A percentile compares a stretch with the other conserved stretches of the same genome.
Evolutionary conservation across 2,797 vertebrate genomes (phyloP).

Genomic region (Crenuchus spilurus): DNA sequence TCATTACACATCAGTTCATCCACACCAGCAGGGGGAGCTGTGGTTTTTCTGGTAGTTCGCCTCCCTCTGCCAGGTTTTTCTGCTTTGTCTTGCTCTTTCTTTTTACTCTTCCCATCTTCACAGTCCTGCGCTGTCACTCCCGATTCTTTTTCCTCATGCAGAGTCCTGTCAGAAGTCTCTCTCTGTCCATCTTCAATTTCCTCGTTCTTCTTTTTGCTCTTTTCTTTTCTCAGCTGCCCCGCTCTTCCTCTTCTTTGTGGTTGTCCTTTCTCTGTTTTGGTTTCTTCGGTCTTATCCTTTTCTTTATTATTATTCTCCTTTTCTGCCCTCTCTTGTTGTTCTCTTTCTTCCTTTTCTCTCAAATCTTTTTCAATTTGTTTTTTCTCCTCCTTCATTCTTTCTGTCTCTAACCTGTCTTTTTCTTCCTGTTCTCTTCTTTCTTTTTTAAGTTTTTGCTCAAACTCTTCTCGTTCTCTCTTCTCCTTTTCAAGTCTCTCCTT

Average conservation of each 20-base stretch:
- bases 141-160: neutral
- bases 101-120: conserved; percentile 11
- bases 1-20: conserved; percentile 42
- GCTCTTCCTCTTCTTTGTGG: neutral
- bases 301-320: conserved; percentile 5
- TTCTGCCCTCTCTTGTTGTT: neutral
- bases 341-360: neutral
- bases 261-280: conserved; percentile 4
- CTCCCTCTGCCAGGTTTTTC: conserved; percentile 51
- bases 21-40: neutral
- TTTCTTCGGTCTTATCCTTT: neutral
- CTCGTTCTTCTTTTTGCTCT: conserved; percentile 22
- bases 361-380: conserved; percentile 1
- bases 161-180: neutral
- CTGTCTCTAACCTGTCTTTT: conserved; percentile 13
- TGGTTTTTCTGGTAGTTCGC: conserved; percentile 49
- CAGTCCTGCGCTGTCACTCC: conserved; percentile 3
- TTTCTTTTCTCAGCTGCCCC: conserved; percentile 10
- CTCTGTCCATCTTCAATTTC: conserved; percentile 15
- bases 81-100: conserved; percentile 27
- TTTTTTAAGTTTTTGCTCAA: conserved; percentile 22
- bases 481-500: conserved; percentile 18
- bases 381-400: conserved; percentile 1
- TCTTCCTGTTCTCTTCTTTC: conserved; percentile 16
- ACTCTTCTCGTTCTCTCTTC: conserved; percentile 13